Percentiles rank a stretch among this genome's conserved stretches.
These are phyloP conservation scores for Rhinella marina DNA, from an alignment of 2,797 vertebrate species.

Conservation along the genomic window DNA sequence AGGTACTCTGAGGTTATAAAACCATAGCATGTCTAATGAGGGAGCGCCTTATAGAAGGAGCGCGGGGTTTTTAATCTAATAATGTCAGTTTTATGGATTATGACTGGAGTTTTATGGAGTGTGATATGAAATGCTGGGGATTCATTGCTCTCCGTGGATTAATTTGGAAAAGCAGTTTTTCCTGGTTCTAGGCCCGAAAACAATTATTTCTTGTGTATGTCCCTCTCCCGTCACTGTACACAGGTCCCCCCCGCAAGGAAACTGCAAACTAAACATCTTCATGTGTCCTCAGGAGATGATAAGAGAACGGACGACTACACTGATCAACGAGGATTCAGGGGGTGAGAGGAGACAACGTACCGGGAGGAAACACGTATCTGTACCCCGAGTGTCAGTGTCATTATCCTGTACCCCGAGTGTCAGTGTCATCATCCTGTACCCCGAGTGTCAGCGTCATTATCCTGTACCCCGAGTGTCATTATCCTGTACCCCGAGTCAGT, in stretches of 20 bases:
- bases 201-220: constrained; percentile 72
- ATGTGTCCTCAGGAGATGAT: neutral
- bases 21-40: constrained; percentile 70
- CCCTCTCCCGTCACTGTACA: constrained; percentile 65
- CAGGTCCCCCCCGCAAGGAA: constrained; percentile 64
- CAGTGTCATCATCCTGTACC: no score
- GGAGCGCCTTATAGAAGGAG: constrained; percentile 68
- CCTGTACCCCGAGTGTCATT: no score
- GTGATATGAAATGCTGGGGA: constrained; percentile 73
- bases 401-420: no score
- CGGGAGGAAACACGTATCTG: neutral
- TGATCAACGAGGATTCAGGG: neutral
- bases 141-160: constrained; percentile 73
- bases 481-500: no score
- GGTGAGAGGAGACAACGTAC: no score
- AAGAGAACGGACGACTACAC: neutral
- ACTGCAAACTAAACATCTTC: constrained; percentile 51
- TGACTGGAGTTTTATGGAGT: constrained; percentile 72
- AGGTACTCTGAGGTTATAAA: constrained; percentile 71
- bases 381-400: neutral
- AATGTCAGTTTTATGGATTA: constrained; percentile 74
- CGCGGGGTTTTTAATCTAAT: constrained; percentile 73
- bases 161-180: constrained; percentile 73
- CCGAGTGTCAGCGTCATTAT: no score
- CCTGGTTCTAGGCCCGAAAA: constrained; percentile 72